phyloP scores from a whole-genome alignment of 2,113 vertebrate genomes.

The Austrofundulus limnaeus region DNA sequence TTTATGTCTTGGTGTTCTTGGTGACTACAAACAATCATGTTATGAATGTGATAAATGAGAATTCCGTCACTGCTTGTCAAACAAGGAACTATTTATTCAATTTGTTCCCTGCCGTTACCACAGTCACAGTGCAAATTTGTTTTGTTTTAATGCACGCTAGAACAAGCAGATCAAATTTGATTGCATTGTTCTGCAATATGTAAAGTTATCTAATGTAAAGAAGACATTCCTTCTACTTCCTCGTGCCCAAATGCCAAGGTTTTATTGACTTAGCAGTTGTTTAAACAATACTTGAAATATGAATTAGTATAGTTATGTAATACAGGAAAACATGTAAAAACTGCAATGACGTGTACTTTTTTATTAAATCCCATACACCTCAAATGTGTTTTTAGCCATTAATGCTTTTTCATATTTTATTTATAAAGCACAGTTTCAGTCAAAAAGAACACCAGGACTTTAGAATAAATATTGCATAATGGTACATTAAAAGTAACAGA shows the following conservation, averaged over 20 bases:
- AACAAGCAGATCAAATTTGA: conserved; percentile 8
- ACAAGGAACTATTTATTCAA: conserved; percentile 13
- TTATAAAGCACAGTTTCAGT: no score
- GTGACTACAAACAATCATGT: neutral
- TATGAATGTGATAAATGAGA: conserved; percentile 17
- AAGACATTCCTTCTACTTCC: conserved; percentile 6
- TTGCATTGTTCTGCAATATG: conserved; percentile 21
- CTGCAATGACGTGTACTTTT: neutral
- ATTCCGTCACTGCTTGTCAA: conserved; percentile 7
- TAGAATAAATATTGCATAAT: no score
- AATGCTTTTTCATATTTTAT: no score
- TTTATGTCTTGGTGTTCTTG: no score
- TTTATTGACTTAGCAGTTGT: conserved; percentile 6
- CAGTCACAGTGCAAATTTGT: conserved; percentile 13
- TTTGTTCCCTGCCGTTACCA: conserved; percentile 24
- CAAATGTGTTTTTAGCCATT: no score
- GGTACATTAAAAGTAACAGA: no score
- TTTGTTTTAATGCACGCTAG: conserved; percentile 13
- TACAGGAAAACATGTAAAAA: neutral
- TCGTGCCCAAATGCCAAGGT: conserved; percentile 15
- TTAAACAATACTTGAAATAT: neutral
- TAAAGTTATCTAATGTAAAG: conserved; percentile 24
- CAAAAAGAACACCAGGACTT: no score
- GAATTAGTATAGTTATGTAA: neutral
- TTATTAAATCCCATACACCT: no score